Conservation (phyloP, 2,113 vertebrate species). For the Osmerus eperlanus region DNA sequence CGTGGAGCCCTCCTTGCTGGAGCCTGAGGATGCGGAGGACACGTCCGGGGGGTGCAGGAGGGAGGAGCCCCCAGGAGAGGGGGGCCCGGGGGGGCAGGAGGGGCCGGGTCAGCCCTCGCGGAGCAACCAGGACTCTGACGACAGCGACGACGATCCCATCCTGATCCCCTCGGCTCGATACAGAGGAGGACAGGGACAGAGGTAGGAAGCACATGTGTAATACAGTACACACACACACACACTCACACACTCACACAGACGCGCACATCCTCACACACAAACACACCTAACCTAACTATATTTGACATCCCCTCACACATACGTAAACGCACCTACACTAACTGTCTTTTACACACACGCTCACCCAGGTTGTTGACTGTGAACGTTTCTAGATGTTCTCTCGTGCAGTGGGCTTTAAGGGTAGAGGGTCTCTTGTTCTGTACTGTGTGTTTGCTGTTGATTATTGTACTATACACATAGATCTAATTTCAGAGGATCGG, state of each 20-base stretch:
- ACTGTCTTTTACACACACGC: not conserved
- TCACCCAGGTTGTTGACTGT: not conserved
- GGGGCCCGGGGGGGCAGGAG: conserved; percentile 45
- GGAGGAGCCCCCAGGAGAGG: conserved; percentile 47
- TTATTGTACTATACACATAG: conserved; percentile 70
- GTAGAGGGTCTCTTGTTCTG: conserved; percentile 22
- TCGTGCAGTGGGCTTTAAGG: not conserved
- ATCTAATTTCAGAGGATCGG: conserved; percentile 97
- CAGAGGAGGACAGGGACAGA: conserved; percentile 86
- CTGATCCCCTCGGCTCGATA: conserved; percentile 87
- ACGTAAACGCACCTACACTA: too few relatives aligned
- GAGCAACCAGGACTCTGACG: conserved; percentile 86
- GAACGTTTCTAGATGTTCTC: not conserved
- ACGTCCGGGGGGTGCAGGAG: conserved; percentile 60
- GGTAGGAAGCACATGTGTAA: conserved; percentile 68
- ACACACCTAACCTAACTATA: not conserved
- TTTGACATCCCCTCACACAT: too few relatives aligned
- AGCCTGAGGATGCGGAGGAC: conserved; percentile 46
- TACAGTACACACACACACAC: not conserved
- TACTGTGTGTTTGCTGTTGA: conserved; percentile 68
- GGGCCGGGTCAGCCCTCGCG: conserved; percentile 68
- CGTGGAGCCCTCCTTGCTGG: conserved; percentile 1
- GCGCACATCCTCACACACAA: not conserved
- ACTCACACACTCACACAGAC: not conserved
- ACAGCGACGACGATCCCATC: conserved; percentile 94